A percentile compares a stretch with the other conserved stretches of the same genome.
Conservation (phyloP, 1,140 invertebrate species). For the Aporrectodea caliginosa region DNA sequence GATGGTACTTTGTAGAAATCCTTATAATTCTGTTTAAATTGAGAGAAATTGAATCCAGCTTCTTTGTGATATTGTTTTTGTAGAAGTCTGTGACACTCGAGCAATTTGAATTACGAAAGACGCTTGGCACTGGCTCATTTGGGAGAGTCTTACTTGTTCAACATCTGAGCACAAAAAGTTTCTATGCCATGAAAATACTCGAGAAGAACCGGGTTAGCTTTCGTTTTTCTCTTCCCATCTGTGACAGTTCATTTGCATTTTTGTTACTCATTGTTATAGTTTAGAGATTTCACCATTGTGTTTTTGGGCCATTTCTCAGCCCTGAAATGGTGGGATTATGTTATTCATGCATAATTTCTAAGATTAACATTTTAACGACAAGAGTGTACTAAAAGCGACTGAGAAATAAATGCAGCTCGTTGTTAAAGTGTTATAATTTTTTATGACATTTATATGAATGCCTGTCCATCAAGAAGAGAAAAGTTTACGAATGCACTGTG, state of each 20-base stretch:
- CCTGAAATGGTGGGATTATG: not conserved
- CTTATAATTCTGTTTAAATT: not conserved
- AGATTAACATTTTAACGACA: too few relatives aligned
- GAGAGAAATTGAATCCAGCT: not conserved
- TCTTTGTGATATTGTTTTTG: not conserved
- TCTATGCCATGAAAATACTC: constrained; percentile 98
- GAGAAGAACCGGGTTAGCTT: constrained; percentile 89
- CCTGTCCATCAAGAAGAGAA: too few relatives aligned
- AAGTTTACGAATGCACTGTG: too few relatives aligned
- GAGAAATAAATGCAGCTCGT: not conserved
- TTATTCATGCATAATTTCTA: too few relatives aligned
- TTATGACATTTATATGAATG: too few relatives aligned
- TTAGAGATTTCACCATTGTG: too few relatives aligned
- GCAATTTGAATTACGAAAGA: constrained; percentile 98
- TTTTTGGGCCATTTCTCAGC: not conserved
- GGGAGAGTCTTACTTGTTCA: constrained; percentile 99
- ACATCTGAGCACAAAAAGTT: constrained; percentile 92
- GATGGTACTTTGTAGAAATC: too few relatives aligned
- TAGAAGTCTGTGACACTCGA: constrained; percentile 62
- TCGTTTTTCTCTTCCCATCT: not conserved
- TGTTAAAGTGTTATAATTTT: not conserved
- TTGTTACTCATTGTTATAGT: not conserved
- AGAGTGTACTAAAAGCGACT: not conserved
- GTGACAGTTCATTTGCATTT: not conserved
- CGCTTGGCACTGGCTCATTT: constrained; percentile 98